Base-by-base conservation (phyloP, 2,888 invertebrate species). In the Peribatodes rhomboidaria region DNA sequence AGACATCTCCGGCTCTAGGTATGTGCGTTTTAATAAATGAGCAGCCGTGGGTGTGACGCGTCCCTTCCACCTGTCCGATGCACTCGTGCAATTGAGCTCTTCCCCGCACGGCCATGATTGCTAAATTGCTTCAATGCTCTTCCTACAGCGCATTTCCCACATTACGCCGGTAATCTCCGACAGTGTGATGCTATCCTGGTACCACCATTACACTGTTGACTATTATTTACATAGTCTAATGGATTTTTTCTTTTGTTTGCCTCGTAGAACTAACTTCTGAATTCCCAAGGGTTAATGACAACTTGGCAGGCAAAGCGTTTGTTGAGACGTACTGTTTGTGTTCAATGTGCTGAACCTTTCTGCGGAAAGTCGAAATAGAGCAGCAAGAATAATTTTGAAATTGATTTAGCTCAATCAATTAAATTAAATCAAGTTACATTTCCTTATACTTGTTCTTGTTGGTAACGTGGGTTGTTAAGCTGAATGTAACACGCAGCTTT, bases 41-140 rank as follows among this genome's bases (percentile, higher is more conserved):
- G 37, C 37, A 54, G 39, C 49, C 56, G 72, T 72, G 69, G 69
- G 69, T 69, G 72, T 65, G 74, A 74, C 73, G 66, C 60, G 61
- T 74, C 67, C 68, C 69, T 68, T 65, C 67, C 70, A 72, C 68
- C 72, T 73, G 68, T 67, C 60, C 52, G 58, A 33, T 69, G 71
- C 72, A 71, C 63, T 72, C 69, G 68, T 74, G 69, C 77, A 80
- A 80, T 81, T 79, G 74, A 67, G 66, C 64, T 65, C 69, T 72
- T 67, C 71, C 63, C 65, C 57, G 44, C 61, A 39, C 61, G 64
- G 55, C 64, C 66, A 64, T 71, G 76, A 79, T 80, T 77, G 67
- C 55, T 78, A 74, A 79, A 82, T 80, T 80, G 78, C 73, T 69
- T 68, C 71, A 80, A 69, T 73, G 76, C 56, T 75, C 72, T 81